Percentiles rank a stretch among this genome's conserved stretches.
Conservation (phyloP, 2,113 vertebrate species). For the Anser cygnoides region DNA sequence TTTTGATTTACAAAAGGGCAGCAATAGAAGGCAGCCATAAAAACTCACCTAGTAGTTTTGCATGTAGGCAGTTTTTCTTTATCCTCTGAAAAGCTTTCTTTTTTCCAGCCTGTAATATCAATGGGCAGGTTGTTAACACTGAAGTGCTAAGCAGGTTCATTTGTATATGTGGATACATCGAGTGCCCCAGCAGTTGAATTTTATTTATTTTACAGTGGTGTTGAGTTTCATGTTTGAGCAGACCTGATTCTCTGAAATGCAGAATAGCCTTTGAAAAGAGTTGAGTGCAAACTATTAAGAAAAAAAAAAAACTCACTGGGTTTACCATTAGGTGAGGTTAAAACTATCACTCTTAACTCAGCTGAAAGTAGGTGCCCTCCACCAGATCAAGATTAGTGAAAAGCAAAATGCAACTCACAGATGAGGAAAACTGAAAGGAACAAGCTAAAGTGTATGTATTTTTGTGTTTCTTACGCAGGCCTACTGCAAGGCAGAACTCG, state of each 20-base stretch:
- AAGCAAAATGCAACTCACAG: background rate
- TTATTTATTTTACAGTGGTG: background rate
- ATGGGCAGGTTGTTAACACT: background rate
- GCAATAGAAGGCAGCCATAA: background rate
- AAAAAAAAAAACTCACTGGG: background rate
- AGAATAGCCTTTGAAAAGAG: background rate
- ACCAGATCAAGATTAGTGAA: background rate
- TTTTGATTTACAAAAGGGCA: background rate
- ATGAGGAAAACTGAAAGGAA: background rate
- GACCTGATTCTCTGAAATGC: background rate
- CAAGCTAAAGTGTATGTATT: background rate
- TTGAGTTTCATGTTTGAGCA: background rate
- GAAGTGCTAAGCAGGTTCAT: background rate
- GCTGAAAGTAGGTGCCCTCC: background rate
- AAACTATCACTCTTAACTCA: background rate
- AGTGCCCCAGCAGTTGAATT: background rate
- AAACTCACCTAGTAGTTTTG: background rate
- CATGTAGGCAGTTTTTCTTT: background rate
- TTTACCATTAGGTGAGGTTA: background rate
- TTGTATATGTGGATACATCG: background rate
- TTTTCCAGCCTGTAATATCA: background rate
- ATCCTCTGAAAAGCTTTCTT: background rate
- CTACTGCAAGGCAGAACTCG: background rate
- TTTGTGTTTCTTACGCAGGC: background rate
- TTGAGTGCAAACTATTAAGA: background rate